Base-by-base conservation (phyloP, 92 coral and sea anemone genomes). In the Metridium senile region DNA sequence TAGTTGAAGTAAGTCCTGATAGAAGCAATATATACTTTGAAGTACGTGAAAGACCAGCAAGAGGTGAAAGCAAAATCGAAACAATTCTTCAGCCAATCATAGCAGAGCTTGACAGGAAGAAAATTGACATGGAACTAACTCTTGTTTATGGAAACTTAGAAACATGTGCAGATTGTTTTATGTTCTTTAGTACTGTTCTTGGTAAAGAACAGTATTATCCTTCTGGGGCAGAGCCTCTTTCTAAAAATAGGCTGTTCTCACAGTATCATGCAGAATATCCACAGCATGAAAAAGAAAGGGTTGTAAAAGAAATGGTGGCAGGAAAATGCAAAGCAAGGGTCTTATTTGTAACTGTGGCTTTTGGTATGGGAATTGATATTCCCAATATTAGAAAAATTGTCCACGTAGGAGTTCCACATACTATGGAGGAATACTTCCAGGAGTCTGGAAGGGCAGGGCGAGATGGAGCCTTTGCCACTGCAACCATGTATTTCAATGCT, bases 181-280 rank as follows among this genome's bases (percentile, higher is more conserved):
- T 52, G 0, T 84, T 18, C 47, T 65, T 81, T 67, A 76, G 77
- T 16, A 61, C 57, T 19, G 51, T 20, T 1, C 46, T 82, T 62
- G 88, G 83, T 1, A 64, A 64, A 8, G 13, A 28, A 0, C 90
- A 89, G 68, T 89, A 85, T 58, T 62, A 52, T 26, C 90, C 93
- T 29, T 17, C 58, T 23, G 82, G 82, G 20, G 29, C 88, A 8
- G 34, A 26, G 8, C 67, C 69, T 20, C 33, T 34, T 11, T 57
- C 80, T 0, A 78, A 53, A 28, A 85, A 89, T 82, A 76, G 89
- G 33, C 73, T 90, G 52, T 90, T 90, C 64, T 30, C 89, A 11
- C 96, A 86, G 52, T 90, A 68, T 30, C 96, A 90, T 73, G 87
- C 96, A 0, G 82, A 90, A 51, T 90, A 83, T 66, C 91, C 96